phyloP scores from a whole-genome alignment of 2,113 vertebrate species.

The Globicephala melas region DNA sequence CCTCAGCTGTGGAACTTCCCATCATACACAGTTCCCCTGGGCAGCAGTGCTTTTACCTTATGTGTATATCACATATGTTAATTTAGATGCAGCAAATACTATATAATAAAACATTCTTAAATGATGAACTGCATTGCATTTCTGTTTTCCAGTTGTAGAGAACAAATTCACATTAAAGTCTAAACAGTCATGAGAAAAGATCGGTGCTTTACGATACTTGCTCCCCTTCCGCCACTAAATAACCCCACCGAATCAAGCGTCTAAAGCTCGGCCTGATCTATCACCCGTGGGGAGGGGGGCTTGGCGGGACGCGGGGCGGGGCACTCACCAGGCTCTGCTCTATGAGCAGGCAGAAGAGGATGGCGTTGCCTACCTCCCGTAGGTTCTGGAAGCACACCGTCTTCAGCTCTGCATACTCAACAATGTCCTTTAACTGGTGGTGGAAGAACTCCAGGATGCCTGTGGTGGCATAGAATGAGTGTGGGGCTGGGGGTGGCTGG shows the following conservation, averaged over 20 bases:
- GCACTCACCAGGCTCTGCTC: slow-evolving; percentile 91
- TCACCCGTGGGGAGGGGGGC: background rate
- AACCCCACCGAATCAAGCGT: background rate
- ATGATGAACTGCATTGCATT: background rate
- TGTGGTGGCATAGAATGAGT: slow-evolving; percentile 40
- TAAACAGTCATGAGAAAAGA: background rate
- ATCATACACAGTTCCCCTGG: too few species aligned
- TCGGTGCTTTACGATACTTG: background rate
- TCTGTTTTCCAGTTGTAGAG: background rate
- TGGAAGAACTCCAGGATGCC: slow-evolving; percentile 94
- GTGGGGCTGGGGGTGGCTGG: background rate
- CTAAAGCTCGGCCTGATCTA: background rate
- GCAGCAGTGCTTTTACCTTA: too few species aligned
- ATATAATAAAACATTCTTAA: background rate
- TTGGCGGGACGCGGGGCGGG: accelerated
- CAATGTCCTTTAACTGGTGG: slow-evolving; percentile 93
- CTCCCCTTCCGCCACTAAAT: background rate
- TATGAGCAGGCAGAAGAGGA: slow-evolving; percentile 92
- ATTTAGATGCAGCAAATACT: background rate
- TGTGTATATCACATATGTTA: accelerated
- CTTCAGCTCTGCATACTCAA: slow-evolving; percentile 92
- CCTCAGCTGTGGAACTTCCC: background rate
- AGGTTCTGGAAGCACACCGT: slow-evolving; percentile 93
- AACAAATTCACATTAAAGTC: background rate
- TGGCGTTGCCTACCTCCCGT: slow-evolving; percentile 90